Base-by-base conservation (phyloP, 2,888 invertebrate genomes). In the Nephrotoma guestfalica region DNA sequence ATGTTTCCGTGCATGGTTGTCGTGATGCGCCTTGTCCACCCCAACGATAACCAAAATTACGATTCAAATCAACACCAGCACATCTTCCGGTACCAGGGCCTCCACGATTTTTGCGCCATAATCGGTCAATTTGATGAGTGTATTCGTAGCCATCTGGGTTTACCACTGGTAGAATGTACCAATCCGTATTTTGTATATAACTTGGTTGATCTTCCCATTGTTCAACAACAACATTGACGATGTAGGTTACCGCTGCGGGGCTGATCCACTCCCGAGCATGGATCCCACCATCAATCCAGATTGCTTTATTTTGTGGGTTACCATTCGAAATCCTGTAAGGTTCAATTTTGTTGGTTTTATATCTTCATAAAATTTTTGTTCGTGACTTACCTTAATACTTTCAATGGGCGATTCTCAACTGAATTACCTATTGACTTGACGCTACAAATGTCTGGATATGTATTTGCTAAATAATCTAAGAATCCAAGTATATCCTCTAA, bases 231-330 rank as follows among this genome's bases (percentile, higher is more conserved):
- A 94, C 93, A 89, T 96, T 94, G 18, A 96, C 94, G 57, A 96
- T 92, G 90, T 94, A 97, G 0, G 96, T 95, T 2, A 96, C 96
- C 0, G 95, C 93, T 0, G 97, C 96, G 0, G 96, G 95, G 83
- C 95, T 95, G 89, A 97, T 96, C 97, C 97, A 98, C 92, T 98
- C 98, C 40, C 98, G 93, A 0, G 97, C 96, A 89, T 97, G 97
- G 88, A 97, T 97, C 30, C 96, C 95, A 0, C 94, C 95, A 89
- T 96, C 96, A 83, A 96, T 91, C 96, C 96, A 96, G 11, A 96
- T 92, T 0, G 94, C 94, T 0, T 92, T 92, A 88, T 94, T 95
- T 6, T 91, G 91, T 0, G 91, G 89, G 43, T 93, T 92, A 5
- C 95, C 95, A 89, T 95, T 95, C 4, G 96, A 96, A 88, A 96